These are phyloP conservation scores for Himalopsyche phryganea DNA, from an alignment of 1,140 invertebrate genomes.

Conservation along the genomic window DNA sequence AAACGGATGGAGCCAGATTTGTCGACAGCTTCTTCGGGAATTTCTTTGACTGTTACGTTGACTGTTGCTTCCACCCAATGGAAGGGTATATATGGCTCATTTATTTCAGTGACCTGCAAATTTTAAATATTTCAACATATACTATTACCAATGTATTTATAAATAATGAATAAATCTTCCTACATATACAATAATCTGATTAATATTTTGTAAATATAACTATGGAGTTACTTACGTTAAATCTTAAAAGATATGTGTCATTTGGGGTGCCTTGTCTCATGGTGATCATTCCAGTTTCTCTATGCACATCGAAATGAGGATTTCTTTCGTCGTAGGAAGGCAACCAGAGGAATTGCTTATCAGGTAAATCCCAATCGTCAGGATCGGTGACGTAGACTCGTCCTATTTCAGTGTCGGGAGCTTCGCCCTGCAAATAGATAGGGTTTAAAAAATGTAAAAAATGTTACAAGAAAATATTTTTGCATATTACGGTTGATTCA, in stretches of 20 bases:
- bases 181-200: no score
- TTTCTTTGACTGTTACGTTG: conserved; percentile 77
- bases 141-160: no score
- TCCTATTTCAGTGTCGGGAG: conserved; percentile 76
- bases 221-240: conserved; percentile 63
- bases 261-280: conserved; percentile 68
- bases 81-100: conserved; percentile 53
- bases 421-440: conserved; percentile 53
- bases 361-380: conserved; percentile 90
- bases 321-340: conserved; percentile 51
- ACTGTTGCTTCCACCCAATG: conserved; percentile 76
- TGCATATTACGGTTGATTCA: neutral
- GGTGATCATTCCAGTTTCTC: conserved; percentile 77
- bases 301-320: conserved; percentile 63
- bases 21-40: conserved; percentile 84
- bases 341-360: conserved; percentile 78
- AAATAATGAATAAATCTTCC: no score
- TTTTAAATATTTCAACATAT: no score
- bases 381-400: conserved; percentile 85
- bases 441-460: neutral
- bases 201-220: no score
- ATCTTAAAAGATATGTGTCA: conserved; percentile 66
- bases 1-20: conserved; percentile 89
- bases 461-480: neutral
- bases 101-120: conserved; percentile 52